Percentiles rank a stretch among this genome's conserved stretches.
Conservation (phyloP, 1,140 invertebrate genomes). For the Anadara kagoshimensis region DNA sequence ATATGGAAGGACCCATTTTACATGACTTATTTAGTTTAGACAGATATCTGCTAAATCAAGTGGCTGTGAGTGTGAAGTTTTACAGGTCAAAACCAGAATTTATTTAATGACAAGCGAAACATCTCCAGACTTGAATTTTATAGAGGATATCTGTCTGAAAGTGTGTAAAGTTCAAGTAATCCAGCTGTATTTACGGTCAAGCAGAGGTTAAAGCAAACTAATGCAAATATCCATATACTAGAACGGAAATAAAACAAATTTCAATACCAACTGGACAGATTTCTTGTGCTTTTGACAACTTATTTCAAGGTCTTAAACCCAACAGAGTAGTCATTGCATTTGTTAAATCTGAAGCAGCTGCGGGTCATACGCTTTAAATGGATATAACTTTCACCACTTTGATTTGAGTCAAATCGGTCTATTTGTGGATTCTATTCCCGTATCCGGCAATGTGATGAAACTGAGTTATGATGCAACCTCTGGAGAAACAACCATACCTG, state of each 20-base stretch:
- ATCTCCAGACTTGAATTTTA: conserved; percentile 11
- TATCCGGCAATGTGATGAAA: conserved; percentile 14
- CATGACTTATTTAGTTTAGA: conserved; percentile 32
- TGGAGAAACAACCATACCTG: conserved; percentile 12
- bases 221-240: conserved; percentile 31
- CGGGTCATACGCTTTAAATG: conserved; percentile 5
- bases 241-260: not conserved
- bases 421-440: conserved; percentile 27
- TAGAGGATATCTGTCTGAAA: conserved; percentile 33
- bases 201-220: conserved; percentile 9
- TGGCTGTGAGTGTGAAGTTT: conserved; percentile 11
- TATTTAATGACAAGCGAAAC: conserved; percentile 22
- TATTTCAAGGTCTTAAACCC: conserved; percentile 34
- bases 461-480: conserved; percentile 8
- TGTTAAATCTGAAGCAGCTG: conserved; percentile 17
- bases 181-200: conserved; percentile 23
- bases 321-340: conserved; percentile 34
- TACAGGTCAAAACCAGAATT: conserved; percentile 2
- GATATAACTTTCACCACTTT: conserved; percentile 32
- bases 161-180: conserved; percentile 42
- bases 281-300: conserved; percentile 14
- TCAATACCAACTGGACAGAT: conserved; percentile 17
- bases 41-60: conserved; percentile 31
- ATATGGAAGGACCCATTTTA: conserved; percentile 25
- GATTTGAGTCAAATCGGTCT: conserved; percentile 24